Base-by-base conservation (phyloP, 2,888 invertebrate genomes). In the Megalurothrips usitatus region DNA sequence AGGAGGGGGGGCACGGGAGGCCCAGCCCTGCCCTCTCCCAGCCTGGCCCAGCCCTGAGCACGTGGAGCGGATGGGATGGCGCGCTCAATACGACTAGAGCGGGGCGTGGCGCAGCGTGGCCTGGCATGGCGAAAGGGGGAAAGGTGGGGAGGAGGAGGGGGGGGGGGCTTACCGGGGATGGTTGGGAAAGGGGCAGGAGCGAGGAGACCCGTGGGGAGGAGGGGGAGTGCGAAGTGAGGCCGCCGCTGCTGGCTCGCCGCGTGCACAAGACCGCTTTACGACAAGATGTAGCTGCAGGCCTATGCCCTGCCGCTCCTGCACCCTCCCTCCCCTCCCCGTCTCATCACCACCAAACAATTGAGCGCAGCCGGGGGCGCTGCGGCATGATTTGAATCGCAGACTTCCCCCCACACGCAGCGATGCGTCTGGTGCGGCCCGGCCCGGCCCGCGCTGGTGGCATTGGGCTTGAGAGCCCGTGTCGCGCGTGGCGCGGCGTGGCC, bases 51-150 rank as follows among this genome's bases (percentile, higher is more conserved):
- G 68, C 68, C 23, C 68, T 68, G 68, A 75, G 68, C 68, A 75
- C 68, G 68, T 75, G 68, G 68, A 26, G 68, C 68, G 68, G 68
- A 26, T 75, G 68, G 68, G 34, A 43, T 43, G 34, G 34, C 34
- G 34, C 68, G 68, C 68, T 75, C 68, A 75, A 75, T 75, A 75
- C 68, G 68, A 75, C 68, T 19, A 52, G 19, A 17, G 68, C 68
- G 68, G 68, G 68, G 68, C 17, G 52, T 12, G 19, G 58, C 17
- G 58, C 19, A 19, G 58, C 19, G 58, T 4, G 52, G 58, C 19
- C 19, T 17, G 58, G 58, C 19, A 17, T 14, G 14, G 14, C 14
- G 58, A 17, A 10, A 26, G 9, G 68, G 68, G 68, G 6, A 43
- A 43, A 43, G 34, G 23, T n/a, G 23, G 68, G 68, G 68, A 23